These are phyloP conservation scores for Trachops cirrhosus DNA, from an alignment of 2,797 vertebrate species.

Conservation along the genomic window DNA sequence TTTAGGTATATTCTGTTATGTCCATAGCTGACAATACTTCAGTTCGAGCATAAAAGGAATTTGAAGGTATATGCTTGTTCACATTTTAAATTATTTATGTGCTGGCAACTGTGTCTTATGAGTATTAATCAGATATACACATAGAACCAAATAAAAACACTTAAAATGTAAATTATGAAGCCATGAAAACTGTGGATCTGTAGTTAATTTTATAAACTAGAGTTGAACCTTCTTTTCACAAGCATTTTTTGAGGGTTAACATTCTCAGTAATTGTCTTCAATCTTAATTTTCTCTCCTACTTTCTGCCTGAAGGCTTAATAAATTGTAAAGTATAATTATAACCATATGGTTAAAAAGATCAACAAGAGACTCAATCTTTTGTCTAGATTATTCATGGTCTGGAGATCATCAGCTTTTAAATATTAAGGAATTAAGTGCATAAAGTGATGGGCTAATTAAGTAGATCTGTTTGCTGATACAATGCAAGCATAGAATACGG, in stretches of 20 bases:
- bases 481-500: background rate
- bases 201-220: conserved; percentile 21
- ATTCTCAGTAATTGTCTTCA: conserved; percentile 22
- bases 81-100: conserved; percentile 28
- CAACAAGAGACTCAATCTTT: background rate
- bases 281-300: background rate
- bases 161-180: background rate
- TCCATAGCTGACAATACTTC: background rate
- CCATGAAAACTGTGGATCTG: background rate
- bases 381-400: background rate
- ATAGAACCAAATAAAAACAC: background rate
- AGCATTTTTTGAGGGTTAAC: background rate
- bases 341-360: background rate
- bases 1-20: background rate
- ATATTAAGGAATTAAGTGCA: background rate
- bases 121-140: background rate
- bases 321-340: background rate
- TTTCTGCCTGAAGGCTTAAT: background rate
- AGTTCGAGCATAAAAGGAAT: conserved; percentile 1
- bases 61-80: background rate
- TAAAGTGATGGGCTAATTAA: background rate
- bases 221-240: background rate
- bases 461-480: background rate
- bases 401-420: background rate
- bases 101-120: background rate